phyloP scores from a whole-genome alignment of 2,113 vertebrate species.

The Rhineura floridana region DNA sequence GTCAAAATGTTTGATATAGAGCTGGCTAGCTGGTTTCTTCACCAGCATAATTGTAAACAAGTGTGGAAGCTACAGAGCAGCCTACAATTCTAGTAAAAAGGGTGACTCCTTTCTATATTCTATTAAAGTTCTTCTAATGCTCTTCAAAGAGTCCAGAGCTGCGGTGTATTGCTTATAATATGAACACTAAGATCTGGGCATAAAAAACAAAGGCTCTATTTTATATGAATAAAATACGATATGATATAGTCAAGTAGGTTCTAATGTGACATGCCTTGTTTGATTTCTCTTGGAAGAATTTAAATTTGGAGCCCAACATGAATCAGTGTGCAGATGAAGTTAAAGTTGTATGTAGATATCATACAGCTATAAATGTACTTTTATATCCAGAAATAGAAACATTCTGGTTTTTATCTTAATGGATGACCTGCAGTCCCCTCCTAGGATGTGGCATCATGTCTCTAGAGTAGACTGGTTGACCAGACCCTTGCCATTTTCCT shows the following conservation, averaged over 20 bases:
- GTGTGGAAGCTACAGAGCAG: conserved; percentile 54
- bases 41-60: conserved; percentile 61
- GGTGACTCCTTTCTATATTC: conserved; percentile 37
- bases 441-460: background rate
- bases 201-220: background rate
- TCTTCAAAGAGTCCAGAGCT: background rate
- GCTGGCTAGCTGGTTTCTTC: conserved; percentile 59
- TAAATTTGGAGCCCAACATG: background rate
- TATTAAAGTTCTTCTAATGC: background rate
- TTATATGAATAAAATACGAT: background rate
- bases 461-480: background rate
- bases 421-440: too few relatives aligned
- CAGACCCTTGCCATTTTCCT: background rate
- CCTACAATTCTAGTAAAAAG: conserved; percentile 32
- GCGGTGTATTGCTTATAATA: background rate
- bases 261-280: background rate
- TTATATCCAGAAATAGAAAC: background rate
- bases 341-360: background rate
- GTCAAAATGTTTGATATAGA: conserved; percentile 66
- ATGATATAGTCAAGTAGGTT: background rate
- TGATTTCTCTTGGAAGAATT: background rate
- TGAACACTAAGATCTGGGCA: background rate
- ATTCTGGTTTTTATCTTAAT: background rate
- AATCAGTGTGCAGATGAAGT: conserved; percentile 5
- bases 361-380: background rate